Base-by-base conservation (phyloP, 2,888 invertebrate species). In the Drosophila vallismaia region DNA sequence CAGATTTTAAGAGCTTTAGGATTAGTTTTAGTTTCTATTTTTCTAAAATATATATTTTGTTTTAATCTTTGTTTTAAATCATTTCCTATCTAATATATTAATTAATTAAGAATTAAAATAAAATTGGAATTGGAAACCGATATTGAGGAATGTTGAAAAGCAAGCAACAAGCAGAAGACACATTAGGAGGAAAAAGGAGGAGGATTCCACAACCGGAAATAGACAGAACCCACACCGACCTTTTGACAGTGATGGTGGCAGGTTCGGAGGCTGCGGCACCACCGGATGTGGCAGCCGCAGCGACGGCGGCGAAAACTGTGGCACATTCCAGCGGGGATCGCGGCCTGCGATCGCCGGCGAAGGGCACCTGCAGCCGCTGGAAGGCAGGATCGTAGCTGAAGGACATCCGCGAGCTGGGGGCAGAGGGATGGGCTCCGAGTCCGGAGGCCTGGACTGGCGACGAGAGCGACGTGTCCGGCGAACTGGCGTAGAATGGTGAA, bases 401-500 rank as follows among this genome's bases (percentile, higher is more conserved):
- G 19, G 89, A 87, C 28, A 81, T 68, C 19, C 75, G 71, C 0
- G 53, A 40, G 3, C 49, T 19, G 6, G 44, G 45, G 4, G 28
- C 49, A 3, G 19, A 26, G 5, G 33, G 36, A n/a, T 42, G 50
- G 29, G 24, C 40, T 14, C 14, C 38, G 28, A 24, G n/a, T 54
- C 31, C 55, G n/a, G 24, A 24, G 3, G 33, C 28, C 1, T 38
- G 53, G 0, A 70, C 50, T 0, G 71, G 70, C 4, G 88, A 76
- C 2, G 59, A 48, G 0, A 73, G 54, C 0, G 64, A 24, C 2
- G 79, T 75, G 4, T 88, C 88, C 33, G 90, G 90, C 4, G 90
- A 88, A 48, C 89, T 85, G 76, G 77, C 77, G 66, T 86, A 89
- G 64, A 90, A 89, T 0, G 91, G 90, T n/a, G 90, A 89, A 51